Evolutionary conservation across 1,140 invertebrate species (phyloP), one percentile per base, ranked within the genome.

Genomic region (Lerema accius): DNA sequence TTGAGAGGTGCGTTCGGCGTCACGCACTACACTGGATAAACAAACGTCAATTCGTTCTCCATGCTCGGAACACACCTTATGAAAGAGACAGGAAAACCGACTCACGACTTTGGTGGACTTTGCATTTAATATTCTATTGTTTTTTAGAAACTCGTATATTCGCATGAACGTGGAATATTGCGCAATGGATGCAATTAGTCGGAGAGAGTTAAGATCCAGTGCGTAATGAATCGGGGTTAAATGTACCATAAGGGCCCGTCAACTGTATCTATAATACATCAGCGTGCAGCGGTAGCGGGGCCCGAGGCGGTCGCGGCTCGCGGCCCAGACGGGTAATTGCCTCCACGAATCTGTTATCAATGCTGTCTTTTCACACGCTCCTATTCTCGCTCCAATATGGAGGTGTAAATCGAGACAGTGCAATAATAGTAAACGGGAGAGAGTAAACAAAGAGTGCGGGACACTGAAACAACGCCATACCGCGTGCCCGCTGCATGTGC

Each of bases 231-330:
- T 75, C 71, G 63, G 73, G 64, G 74, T 76, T 80, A 80, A 79
- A 23, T 3, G 19, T 78, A 78, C 76, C 76, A 78, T 82, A 76
- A 79, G 74, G 62, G 72, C 72, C 70, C 80, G 78, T 82, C 81
- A 84, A 84, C 80, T 73, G 84, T 80, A 78, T 77, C 82, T 65
- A 80, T 85, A 85, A 84, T 80, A 73, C 80, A 84, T 84, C 71
- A 73, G 71, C 76, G 78, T 62, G 64, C 78, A 68, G 61, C 73
- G 71, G 78, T 78, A 80, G 79, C 82, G 65, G 11, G 69, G 69
- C 76, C 75, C 63, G 67, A 64, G 84, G 76, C 76, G 68, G 67
- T 59, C 58, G 76, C 76, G 68, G 67, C 61, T 60, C 59, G 66
- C 71, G 69, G 69, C 71, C 73, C 78, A 73, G 68, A 71, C 80